Evolutionary conservation across 2,888 invertebrate species (phyloP), one percentile per base, ranked within the genome.

Genomic region (Diabrotica balteata): DNA sequence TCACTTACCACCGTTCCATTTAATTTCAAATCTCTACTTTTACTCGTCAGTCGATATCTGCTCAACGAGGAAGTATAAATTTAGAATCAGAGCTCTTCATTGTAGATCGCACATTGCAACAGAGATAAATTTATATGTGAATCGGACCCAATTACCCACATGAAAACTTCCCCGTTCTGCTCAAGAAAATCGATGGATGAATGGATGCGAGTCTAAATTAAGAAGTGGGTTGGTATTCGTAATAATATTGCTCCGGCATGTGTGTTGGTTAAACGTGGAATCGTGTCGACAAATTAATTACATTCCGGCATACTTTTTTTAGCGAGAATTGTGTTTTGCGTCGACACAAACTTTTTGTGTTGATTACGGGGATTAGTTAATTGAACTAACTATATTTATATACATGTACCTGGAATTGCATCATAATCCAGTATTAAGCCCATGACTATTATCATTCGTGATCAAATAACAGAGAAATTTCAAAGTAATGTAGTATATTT

Each of bases 11-110:
- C 32, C 32, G 32, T 32, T 32, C 32, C 32, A 32, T 32, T 32
- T 32, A 32, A 32, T 32, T 32, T 32, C 17, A 17, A 17, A 17
- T 17, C 17, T 17, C 17, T 17, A 17, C 17, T 17, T 17, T 4
- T 32, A 32, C 4, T 32, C 32, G 32, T 32, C 32, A 32, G 32
- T 32, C 32, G 54, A 54, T 54, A 54, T 54, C 42, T 10, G 43
- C 42, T 54, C 42, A 43, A 54, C 43, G 42, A 54, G 54, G 54
- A 54, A 54, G 54, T 54, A 54, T 54, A 54, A 54, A 54, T 54
- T 43, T 54, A 54, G 54, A 43, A 54, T 42, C 54, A n/a, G 54
- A 32, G 54, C 10, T 32, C 43, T 42, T 54, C n/a, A 42, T 54
- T 9, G 52, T 52, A 11, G 54, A 54, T 43, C 9, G n/a, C 54